These are phyloP conservation scores for Cichladusa arquata DNA, from an alignment of 2,113 vertebrate species.

Conservation along the genomic window DNA sequence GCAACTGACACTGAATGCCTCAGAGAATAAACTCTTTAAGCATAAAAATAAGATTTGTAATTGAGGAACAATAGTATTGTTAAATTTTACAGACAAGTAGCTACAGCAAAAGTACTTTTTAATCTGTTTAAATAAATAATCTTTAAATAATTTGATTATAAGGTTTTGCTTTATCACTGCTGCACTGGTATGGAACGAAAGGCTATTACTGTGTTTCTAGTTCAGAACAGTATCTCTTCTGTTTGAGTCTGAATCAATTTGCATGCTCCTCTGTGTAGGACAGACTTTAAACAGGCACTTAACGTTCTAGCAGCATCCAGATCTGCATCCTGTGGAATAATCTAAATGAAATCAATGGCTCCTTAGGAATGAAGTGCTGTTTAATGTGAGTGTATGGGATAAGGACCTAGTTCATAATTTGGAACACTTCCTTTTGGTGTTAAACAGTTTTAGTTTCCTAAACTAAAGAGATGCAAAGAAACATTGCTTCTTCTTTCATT, in stretches of 20 bases:
- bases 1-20: neutral
- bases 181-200: neutral
- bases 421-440: neutral
- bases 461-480: neutral
- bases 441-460: neutral
- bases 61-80: neutral
- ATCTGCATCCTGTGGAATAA: neutral
- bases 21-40: neutral
- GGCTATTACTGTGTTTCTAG: neutral
- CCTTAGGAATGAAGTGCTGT: constrained; percentile 12
- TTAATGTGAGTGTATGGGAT: neutral
- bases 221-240: constrained; percentile 23
- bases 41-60: neutral
- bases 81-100: neutral
- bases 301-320: constrained; percentile 10
- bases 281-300: constrained; percentile 31
- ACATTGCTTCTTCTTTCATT: neutral
- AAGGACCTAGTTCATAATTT: neutral
- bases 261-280: constrained; percentile 3
- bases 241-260: constrained; percentile 33
- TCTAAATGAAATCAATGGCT: constrained; percentile 6
- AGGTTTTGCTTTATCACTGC: neutral
- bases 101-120: neutral
- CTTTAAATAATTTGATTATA: neutral
- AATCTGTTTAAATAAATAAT: neutral